Evolutionary conservation across 2,113 vertebrate species (phyloP), one percentile per base, ranked within the genome.

Genomic region (Antechinus flavipes): DNA sequence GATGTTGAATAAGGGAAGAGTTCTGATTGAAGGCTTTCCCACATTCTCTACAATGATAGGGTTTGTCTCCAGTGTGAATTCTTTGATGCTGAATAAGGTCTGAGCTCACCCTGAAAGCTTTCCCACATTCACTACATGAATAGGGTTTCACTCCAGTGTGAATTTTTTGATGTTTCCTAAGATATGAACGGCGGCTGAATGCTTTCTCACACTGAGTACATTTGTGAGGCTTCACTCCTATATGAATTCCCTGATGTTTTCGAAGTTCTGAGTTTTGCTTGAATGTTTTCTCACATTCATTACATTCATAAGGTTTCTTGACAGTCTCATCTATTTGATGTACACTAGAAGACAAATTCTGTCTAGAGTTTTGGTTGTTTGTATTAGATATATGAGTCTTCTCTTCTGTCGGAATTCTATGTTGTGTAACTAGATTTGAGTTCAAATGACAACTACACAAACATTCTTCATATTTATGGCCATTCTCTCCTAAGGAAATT

Each of bases 241-340:
- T 97, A 54, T 98, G 97, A 94, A 97, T 97, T 95, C 96, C 97
- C 92, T 61, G 92, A 94, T 98, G 97, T 91, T 97, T 96, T 89
- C 95, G 91, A 93, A 98, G 97, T 53, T 97, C 95, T 61, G 97
- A 96, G 49, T 96, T 97, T 93, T 96, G 96, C 90, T 93, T 96
- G n/a, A 98, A 98, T 92, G 97, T 94, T 97, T 97, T 98, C 25
- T 96, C 97, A 96, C 97, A 98, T 55, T 98, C 95, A 94, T 96
- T 92, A 96, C 98, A 98, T 49, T 53, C 89, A 56, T 98, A 97
- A 68, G 97, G 95, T 92, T 95, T 98, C 95, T 98, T 97, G 91
- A 96, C 95, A 56, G 96, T 98, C 84, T 98, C 97, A 96, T 97
- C 97, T 97, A 96, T 97, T 94, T 97, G 97, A 92, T 98, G 98